Evolutionary conservation across 1,140 invertebrate species (phyloP).

Genomic region (Cherax destructor): DNA sequence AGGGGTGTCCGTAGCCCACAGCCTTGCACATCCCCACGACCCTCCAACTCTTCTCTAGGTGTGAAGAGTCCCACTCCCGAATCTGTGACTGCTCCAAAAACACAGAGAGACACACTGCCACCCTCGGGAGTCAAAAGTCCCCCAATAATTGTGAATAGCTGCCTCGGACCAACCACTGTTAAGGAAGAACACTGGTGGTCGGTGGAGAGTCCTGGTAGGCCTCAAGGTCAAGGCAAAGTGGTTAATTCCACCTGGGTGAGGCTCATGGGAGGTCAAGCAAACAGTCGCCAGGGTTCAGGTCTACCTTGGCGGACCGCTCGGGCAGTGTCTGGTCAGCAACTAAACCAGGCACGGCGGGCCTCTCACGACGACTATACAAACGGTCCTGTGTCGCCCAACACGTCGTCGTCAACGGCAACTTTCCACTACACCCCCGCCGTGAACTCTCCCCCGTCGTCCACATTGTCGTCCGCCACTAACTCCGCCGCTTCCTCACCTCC

Average conservation of each 20-base stretch:
- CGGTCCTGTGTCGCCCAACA: constrained; percentile 16
- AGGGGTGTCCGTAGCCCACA: constrained; percentile 41
- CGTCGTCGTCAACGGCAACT: constrained; percentile 56
- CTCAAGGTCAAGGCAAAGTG: constrained; percentile 25
- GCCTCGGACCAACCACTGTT: constrained; percentile 8
- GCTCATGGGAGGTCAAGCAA: constrained; percentile 56
- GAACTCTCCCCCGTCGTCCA: constrained; percentile 63
- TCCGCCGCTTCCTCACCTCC: constrained; percentile 52
- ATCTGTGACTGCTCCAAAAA: neutral
- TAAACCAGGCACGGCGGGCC: constrained; percentile 48
- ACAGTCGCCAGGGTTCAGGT: constrained; percentile 44
- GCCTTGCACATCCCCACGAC: neutral
- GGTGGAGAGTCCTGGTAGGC: constrained; percentile 26
- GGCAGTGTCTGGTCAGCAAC: constrained; percentile 59
- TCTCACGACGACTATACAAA: constrained; percentile 49
- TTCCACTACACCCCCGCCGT: constrained; percentile 66
- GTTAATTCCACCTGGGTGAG: constrained; percentile 70
- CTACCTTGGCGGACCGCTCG: constrained; percentile 65
- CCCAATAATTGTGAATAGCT: constrained; percentile 21
- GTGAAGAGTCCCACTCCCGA: constrained; percentile 43
- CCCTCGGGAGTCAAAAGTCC: constrained; percentile 60
- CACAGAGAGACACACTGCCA: constrained; percentile 26
- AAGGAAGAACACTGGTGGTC: constrained; percentile 69
- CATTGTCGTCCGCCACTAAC: constrained; percentile 61
- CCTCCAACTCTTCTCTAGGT: constrained; percentile 35